Evolutionary conservation across 2,888 invertebrate genomes (phyloP).

Genomic region (Drosophila mimica): DNA sequence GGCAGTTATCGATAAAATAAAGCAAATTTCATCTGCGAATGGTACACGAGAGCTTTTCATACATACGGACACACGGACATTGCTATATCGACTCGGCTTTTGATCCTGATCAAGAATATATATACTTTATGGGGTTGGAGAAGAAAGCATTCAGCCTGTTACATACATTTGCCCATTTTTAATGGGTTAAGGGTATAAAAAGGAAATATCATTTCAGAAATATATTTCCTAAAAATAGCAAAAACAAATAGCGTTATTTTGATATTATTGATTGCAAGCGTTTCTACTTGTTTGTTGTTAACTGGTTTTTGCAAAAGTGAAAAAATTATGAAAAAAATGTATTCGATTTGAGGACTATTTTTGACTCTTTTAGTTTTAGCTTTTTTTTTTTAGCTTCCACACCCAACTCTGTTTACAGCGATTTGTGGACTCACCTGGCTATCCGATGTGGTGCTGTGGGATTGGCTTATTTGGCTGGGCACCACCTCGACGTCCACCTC

Average conservation of each 20-base stretch:
- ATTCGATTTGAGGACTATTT: not conserved
- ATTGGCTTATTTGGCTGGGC: slow-evolving; percentile 87
- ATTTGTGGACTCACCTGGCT: slow-evolving; percentile 88
- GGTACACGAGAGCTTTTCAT: too few species aligned
- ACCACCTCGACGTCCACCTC: slow-evolving; percentile 73
- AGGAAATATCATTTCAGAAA: not conserved
- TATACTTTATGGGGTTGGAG: too few species aligned
- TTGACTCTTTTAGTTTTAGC: not conserved
- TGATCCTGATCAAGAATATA: too few species aligned
- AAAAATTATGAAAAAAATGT: not conserved
- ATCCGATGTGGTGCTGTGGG: slow-evolving; percentile 91
- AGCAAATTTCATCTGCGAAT: too few species aligned
- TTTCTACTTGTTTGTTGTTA: not conserved
- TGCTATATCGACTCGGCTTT: too few species aligned
- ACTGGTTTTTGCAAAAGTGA: not conserved
- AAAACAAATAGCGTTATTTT: not conserved
- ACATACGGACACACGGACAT: too few species aligned
- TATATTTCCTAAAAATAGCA: not conserved
- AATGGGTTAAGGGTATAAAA: too few species aligned
- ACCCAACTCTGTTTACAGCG: slow-evolving; percentile 4
- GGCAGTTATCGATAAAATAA: too few species aligned
- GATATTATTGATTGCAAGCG: not conserved
- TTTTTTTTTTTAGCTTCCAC: not conserved
- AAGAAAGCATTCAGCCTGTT: too few species aligned
- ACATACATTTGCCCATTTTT: too few species aligned